Percentiles rank a stretch among this genome's conserved stretches.
Evolutionary conservation across 2,888 invertebrate genomes (phyloP).

Genomic region (Gibbula magus): DNA sequence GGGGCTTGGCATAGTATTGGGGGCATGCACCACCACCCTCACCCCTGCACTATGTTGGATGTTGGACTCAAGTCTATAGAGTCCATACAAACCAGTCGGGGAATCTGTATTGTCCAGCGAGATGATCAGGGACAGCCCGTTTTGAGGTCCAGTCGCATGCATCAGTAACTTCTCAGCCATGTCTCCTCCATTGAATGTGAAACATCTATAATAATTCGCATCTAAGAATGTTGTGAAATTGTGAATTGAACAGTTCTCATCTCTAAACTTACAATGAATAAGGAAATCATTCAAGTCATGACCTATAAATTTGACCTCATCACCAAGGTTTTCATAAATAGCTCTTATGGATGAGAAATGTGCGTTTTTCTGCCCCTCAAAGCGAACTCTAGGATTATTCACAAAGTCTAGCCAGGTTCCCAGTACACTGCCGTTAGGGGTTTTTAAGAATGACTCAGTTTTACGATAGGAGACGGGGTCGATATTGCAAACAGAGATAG

Average conservation of each 20-base stretch:
- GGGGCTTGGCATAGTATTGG: conserved; percentile 70
- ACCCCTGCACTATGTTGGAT: conserved; percentile 69
- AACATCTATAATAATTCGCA: conserved; percentile 71
- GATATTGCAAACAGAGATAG: conserved; percentile 70
- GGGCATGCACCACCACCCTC: conserved; percentile 69
- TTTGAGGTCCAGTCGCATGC: conserved; percentile 69
- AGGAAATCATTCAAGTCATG: conserved; percentile 64
- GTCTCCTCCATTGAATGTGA: conserved; percentile 68
- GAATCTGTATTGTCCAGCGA: conserved; percentile 70
- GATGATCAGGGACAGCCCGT: conserved; percentile 68
- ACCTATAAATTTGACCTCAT: conserved; percentile 59
- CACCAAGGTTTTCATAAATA: conserved; percentile 67
- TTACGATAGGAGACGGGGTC: conserved; percentile 65
- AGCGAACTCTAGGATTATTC: conserved; percentile 41
- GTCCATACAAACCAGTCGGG: conserved; percentile 59
- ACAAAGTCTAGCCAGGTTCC: conserved; percentile 56
- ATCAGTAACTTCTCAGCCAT: conserved; percentile 55
- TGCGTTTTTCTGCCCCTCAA: conserved; percentile 47
- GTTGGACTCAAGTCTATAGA: conserved; percentile 66
- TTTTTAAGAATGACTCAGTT: conserved; percentile 48
- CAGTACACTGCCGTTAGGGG: conserved; percentile 40
- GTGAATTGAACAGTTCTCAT: conserved; percentile 50
- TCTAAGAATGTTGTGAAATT: conserved; percentile 67
- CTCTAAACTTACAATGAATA: conserved; percentile 65
- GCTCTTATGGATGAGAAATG: conserved; percentile 61